Percentiles rank a stretch among this genome's conserved stretches.
phyloP scores from a whole-genome alignment of 2,113 vertebrate genomes.

The Proterorhinus semilunaris region DNA sequence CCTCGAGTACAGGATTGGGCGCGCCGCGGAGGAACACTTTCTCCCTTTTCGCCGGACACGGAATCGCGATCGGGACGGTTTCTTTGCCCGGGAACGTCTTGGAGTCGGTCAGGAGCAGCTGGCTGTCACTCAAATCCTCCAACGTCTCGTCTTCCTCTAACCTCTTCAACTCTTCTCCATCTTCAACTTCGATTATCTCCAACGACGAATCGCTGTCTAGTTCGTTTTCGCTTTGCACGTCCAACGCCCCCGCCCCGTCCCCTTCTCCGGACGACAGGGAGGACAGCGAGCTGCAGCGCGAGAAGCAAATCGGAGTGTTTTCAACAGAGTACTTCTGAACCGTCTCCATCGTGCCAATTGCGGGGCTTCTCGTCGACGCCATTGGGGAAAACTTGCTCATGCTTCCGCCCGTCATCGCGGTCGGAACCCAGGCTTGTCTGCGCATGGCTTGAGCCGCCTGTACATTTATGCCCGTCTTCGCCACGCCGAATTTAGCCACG shows the following conservation, averaged over 20 bases:
- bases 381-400: slow-evolving; percentile 82
- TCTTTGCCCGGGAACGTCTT: slow-evolving; percentile 67
- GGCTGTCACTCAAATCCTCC: slow-evolving; percentile 76
- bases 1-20: slow-evolving; percentile 79
- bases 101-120: slow-evolving; percentile 74
- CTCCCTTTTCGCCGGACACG: slow-evolving; percentile 68
- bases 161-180: slow-evolving; percentile 66
- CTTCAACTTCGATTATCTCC: slow-evolving; percentile 90
- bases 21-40: slow-evolving; percentile 75
- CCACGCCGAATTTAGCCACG: slow-evolving; percentile 67
- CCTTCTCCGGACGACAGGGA: slow-evolving; percentile 91
- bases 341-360: slow-evolving; percentile 76
- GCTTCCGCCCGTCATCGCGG: slow-evolving; percentile 62
- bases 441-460: slow-evolving; percentile 77
- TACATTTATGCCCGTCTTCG: slow-evolving; percentile 70
- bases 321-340: slow-evolving; percentile 88
- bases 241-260: slow-evolving; percentile 80
- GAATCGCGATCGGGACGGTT: slow-evolving; percentile 80
- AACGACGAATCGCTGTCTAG: slow-evolving; percentile 85
- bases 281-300: slow-evolving; percentile 92
- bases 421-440: slow-evolving; percentile 84
- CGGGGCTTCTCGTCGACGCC: slow-evolving; percentile 65
- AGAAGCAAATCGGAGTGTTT: slow-evolving; percentile 91
- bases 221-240: slow-evolving; percentile 83
- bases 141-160: slow-evolving; percentile 74